Percentiles rank a stretch among this genome's conserved stretches.
These are phyloP conservation scores for Pollachius pollachius DNA, from an alignment of 2,113 vertebrate species.

Conservation along the genomic window DNA sequence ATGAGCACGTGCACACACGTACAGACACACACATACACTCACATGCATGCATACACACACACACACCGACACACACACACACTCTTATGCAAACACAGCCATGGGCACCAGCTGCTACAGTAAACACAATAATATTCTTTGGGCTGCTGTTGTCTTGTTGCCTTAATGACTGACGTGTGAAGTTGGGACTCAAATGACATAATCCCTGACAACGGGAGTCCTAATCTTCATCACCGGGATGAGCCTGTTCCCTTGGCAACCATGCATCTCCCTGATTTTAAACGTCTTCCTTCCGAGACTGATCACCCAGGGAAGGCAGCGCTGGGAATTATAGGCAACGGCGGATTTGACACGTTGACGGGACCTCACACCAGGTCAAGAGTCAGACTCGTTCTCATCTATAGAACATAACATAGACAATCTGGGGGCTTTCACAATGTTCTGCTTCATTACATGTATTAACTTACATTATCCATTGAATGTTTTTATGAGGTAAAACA, in stretches of 20 bases:
- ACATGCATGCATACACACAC: neutral
- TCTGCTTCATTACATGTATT: no score
- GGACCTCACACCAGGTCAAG: no score
- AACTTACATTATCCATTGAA: no score
- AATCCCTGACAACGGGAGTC: constrained; percentile 24
- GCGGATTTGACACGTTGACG: neutral
- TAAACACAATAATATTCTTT: neutral
- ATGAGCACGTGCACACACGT: neutral
- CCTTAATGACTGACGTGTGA: constrained; percentile 7
- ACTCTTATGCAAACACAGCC: neutral
- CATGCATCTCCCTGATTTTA: constrained; percentile 22
- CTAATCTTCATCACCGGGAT: constrained; percentile 16
- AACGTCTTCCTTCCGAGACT: constrained; percentile 4
- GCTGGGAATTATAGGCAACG: neutral
- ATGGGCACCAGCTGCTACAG: no score
- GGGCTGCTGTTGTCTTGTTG: constrained; percentile 1
- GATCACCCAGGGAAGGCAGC: constrained; percentile 11
- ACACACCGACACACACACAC: no score
- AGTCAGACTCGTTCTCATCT: no score
- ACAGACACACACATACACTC: neutral
- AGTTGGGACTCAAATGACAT: constrained; percentile 47
- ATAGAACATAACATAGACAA: no score
- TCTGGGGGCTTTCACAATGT: no score
- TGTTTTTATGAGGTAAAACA: no score
- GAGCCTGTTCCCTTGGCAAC: constrained; percentile 60